Evolutionary conservation across 2,113 vertebrate genomes (phyloP), one percentile per base, ranked within the genome.

Genomic region (Natator depressus): DNA sequence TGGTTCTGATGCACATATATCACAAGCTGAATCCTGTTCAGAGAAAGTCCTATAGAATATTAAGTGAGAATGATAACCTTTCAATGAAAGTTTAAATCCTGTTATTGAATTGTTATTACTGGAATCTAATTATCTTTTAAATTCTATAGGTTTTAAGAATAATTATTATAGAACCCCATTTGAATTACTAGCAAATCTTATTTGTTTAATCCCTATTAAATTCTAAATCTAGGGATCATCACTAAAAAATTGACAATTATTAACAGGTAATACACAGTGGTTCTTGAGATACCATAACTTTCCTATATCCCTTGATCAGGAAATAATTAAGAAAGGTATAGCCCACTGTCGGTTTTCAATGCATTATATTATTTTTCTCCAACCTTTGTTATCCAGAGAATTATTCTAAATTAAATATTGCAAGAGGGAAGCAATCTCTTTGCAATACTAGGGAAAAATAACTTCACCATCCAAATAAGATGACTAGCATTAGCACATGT

Each of bases 51-150:
- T 62, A 20, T 85, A 62, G 50, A 95, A 90, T 4, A 19, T 49
- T 27, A 4, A 78, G 85, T 38, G 86, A 85, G 46, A 72, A 91
- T 53, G 78, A 86, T 59, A 88, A 51, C 31, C 8, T 85, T 75
- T 22, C 38, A 85, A 85, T 83, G 50, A 49, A 85, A 85, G 83
- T 80, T 89, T 76, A 82, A 55, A 82, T 84, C 49, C 49, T 93
- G 22, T 13, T 55, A 12, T 92, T 53, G 31, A 25, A 80, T 90
- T 94, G 76, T 47, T 54, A 53, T 65, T 55, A 31, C 50, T 79
- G 27, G 2, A 7, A 85, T 53, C 49, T 59, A 50, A 20, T 6
- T 2, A 55, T 31, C 6, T 8, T 0, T 24, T 59, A 65, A 55
- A 53, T 88, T 91, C 89, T 83, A 47, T 16, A 65, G 22, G 49